Evolutionary conservation across 2,113 vertebrate species (phyloP).

Genomic region (Oostethus manadensis): DNA sequence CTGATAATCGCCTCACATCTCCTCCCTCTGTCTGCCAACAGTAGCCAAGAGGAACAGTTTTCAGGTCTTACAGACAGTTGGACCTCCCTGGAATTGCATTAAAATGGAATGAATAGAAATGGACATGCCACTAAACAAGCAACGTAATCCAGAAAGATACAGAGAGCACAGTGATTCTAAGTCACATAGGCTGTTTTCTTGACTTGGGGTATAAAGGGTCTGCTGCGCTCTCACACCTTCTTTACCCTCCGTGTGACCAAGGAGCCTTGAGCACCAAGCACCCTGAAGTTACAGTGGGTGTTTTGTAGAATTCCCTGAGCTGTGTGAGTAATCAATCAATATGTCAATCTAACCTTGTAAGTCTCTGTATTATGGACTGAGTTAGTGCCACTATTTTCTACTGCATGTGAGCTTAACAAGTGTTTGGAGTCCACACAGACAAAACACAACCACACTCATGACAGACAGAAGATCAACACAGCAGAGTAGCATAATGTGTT

Average conservation of each 20-base stretch:
- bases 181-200: neutral
- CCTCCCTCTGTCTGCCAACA: slow-evolving; percentile 38
- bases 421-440: slow-evolving; percentile 3
- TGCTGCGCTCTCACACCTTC: slow-evolving; percentile 33
- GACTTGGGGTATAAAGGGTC: slow-evolving; percentile 20
- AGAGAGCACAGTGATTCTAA: slow-evolving; percentile 1
- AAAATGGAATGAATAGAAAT: slow-evolving; percentile 19
- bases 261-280: neutral
- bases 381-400: slow-evolving; percentile 7
- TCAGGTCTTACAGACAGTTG: slow-evolving; percentile 31
- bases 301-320: too few relatives aligned
- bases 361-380: too few relatives aligned
- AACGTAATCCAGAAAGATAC: slow-evolving; percentile 12
- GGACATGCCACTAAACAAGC: slow-evolving; percentile 9
- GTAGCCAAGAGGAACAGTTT: slow-evolving; percentile 35
- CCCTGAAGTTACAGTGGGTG: too few relatives aligned
- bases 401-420: neutral
- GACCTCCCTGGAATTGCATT: slow-evolving; percentile 1
- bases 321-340: too few relatives aligned
- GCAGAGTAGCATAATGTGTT: slow-evolving; percentile 40
- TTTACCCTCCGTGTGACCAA: slow-evolving; percentile 13
- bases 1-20: slow-evolving; percentile 52
- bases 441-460: slow-evolving; percentile 9
- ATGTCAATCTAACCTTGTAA: too few relatives aligned
- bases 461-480: slow-evolving; percentile 26